Conservation (phyloP, 1,140 invertebrate species). For the Zaprionus taronus region DNA sequence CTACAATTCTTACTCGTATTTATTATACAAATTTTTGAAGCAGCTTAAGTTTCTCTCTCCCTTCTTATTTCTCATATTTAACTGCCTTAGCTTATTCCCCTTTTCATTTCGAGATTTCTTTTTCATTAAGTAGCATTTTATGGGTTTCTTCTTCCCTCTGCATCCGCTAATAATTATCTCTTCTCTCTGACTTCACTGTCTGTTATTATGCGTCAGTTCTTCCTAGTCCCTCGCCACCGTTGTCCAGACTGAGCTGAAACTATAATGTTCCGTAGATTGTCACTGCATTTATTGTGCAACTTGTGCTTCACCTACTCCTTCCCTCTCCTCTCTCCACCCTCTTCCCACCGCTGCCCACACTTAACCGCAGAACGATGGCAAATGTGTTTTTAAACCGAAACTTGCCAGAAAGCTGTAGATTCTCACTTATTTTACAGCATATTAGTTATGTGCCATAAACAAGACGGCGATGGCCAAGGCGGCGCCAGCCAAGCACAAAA, state of each 20-base stretch:
- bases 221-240: too few relatives aligned
- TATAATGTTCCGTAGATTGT: constrained; percentile 22
- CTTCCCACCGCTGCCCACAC: not conserved
- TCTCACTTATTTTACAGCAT: constrained; percentile 79
- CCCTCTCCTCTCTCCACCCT: not conserved
- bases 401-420: constrained; percentile 56
- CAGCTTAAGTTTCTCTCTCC: not conserved
- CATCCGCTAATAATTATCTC: constrained; percentile 7
- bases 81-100: not conserved
- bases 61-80: not conserved
- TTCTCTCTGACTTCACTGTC: not conserved
- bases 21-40: not conserved
- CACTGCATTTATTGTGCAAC: constrained; percentile 31
- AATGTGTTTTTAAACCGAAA: constrained; percentile 78
- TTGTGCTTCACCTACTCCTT: not conserved
- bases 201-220: constrained; percentile 7
- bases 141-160: not conserved
- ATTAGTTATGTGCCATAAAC: constrained; percentile 81
- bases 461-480: constrained; percentile 69
- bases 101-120: constrained; percentile 6
- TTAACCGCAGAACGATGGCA: constrained; percentile 59
- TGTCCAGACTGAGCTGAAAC: not conserved
- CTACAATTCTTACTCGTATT: not conserved
- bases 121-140: constrained; percentile 23
- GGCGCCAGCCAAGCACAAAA: constrained; percentile 79